Evolutionary conservation across 2,113 vertebrate species (phyloP).

Genomic region (Sinocyclocheilus anophthalmus): DNA sequence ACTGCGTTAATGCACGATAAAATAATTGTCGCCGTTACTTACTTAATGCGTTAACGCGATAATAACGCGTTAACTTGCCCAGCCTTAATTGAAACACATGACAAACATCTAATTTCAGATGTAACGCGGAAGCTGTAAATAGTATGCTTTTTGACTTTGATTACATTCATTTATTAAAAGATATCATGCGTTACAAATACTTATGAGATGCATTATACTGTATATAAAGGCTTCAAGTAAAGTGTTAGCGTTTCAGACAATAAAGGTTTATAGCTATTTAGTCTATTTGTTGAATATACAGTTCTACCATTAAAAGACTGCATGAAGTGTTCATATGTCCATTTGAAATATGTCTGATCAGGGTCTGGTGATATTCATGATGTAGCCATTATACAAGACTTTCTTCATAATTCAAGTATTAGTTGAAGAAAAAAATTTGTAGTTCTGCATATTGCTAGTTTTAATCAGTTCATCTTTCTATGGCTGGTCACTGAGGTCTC

Average conservation of each 20-base stretch:
- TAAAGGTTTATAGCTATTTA: no score
- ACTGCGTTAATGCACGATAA: no score
- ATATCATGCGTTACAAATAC: no score
- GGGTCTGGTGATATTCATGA: not conserved
- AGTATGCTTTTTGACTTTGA: not conserved
- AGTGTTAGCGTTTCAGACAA: no score
- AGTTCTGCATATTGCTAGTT: not conserved
- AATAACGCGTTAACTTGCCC: no score
- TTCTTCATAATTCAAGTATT: not conserved
- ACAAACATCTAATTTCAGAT: not conserved
- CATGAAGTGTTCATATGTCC: no score
- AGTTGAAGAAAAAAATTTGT: not conserved
- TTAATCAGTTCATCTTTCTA: not conserved
- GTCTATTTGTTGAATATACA: not conserved
- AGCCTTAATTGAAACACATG: not conserved
- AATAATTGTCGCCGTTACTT: no score
- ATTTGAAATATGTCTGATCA: not conserved
- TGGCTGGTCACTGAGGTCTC: not conserved
- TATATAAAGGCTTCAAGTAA: no score
- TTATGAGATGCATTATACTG: no score
- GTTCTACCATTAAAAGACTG: not conserved
- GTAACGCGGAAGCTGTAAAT: not conserved
- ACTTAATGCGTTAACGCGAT: no score
- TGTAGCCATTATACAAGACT: not conserved
- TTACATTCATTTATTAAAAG: not conserved